These are phyloP conservation scores for Varecia variegata DNA, from an alignment of 2,797 vertebrate genomes.

Conservation along the genomic window DNA sequence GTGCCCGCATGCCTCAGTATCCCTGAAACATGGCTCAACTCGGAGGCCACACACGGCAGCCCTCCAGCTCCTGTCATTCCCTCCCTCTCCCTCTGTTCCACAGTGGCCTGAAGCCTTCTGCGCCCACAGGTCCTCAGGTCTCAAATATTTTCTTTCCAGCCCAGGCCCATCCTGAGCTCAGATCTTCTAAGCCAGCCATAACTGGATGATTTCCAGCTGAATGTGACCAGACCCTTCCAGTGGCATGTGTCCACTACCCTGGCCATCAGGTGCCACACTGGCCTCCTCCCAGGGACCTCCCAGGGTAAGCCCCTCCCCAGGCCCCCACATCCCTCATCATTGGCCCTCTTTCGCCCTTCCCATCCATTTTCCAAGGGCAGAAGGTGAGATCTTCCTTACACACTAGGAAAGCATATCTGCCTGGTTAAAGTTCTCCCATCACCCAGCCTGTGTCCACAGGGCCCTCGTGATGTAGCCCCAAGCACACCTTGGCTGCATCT, in stretches of 20 bases:
- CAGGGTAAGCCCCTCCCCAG: not conserved
- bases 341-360: not conserved
- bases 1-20: rapidly evolving
- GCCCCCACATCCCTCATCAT: not conserved
- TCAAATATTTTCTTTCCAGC: not conserved
- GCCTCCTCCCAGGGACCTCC: not conserved
- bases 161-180: not conserved
- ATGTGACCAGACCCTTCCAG: rapidly evolving
- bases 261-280: no score
- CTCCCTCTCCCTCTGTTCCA: not conserved
- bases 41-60: not conserved
- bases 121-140: not conserved
- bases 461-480: rapidly evolving
- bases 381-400: not conserved
- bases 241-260: not conserved
- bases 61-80: not conserved
- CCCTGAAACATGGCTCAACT: not conserved
- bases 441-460: not conserved
- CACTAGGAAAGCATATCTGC: not conserved
- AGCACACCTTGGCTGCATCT: not conserved
- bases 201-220: not conserved
- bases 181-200: not conserved
- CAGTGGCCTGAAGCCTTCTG: no score
- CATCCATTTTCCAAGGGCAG: not conserved
- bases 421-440: not conserved